These are phyloP conservation scores for Dasypogon diadema DNA, from an alignment of 2,888 invertebrate species.

Conservation along the genomic window DNA sequence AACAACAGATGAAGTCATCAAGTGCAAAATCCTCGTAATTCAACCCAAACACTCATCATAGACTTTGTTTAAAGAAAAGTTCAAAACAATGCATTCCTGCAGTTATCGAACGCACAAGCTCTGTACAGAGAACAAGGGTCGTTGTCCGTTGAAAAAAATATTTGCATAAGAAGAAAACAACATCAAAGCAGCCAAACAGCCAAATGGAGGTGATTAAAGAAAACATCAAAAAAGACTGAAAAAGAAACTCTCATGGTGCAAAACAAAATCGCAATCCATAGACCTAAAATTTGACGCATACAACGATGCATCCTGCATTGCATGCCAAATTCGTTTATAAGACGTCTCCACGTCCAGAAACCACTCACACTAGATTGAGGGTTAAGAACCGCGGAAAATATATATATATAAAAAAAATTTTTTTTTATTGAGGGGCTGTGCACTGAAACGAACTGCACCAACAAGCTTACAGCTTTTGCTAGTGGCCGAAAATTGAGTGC, in stretches of 20 bases:
- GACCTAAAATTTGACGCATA: constrained; percentile 34
- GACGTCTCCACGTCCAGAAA: background rate
- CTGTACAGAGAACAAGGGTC: constrained; percentile 7
- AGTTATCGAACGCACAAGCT: background rate
- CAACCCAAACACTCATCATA: too few species aligned
- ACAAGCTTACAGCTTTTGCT: background rate
- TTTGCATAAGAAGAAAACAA: constrained; percentile 22
- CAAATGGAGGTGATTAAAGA: constrained; percentile 32
- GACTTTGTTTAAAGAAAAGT: too few species aligned
- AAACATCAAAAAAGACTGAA: background rate
- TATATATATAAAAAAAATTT: constrained; percentile 13
- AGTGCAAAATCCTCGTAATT: too few species aligned
- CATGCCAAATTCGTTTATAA: background rate
- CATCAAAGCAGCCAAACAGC: constrained; percentile 2
- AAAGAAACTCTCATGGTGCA: background rate
- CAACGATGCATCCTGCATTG: background rate
- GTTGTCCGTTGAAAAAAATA: constrained; percentile 36
- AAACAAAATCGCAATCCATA: constrained; percentile 15
- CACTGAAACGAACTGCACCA: constrained; percentile 4
- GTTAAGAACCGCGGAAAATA: constrained; percentile 29
- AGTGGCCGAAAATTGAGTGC: background rate
- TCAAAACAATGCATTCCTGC: too few species aligned
- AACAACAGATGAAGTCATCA: too few species aligned
- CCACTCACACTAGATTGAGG: constrained; percentile 36
- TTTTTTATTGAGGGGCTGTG: constrained; percentile 20